Base-by-base conservation (phyloP, 2,113 vertebrate genomes). In the Hemibagrus wyckioides region DNA sequence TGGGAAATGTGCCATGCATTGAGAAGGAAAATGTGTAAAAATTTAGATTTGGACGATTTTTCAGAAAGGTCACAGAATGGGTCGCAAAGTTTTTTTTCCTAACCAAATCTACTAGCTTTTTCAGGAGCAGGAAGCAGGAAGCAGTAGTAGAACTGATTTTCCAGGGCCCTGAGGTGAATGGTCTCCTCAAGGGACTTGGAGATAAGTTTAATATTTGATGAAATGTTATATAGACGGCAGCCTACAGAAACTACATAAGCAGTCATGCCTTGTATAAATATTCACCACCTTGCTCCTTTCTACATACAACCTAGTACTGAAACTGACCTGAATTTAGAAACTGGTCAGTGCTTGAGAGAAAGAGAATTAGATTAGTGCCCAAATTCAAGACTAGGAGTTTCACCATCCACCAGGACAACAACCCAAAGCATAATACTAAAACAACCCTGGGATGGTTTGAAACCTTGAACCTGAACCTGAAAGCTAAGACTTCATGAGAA, bases 401-500 rank as follows among this genome's bases (percentile, higher is more conserved):
- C 1, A 52, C 13, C 11, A 3, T 52, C 13, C 52, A 54, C 13
- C 52, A 15, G 3, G 52, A 54, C 52, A 54, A 54, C 52, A 54
- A 15, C 57, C 1, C 44, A 48, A 48, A 48, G 5, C 44, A 48
- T 48, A 48, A 5, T 48, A 7, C 44, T 8, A 48, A 7, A 25
- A 23, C 23, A 2, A 28, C 23, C 21, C 56, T 57, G 56, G 1
- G 25, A 6, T 25, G 25, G 57, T 8, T 25, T 6, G 23, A 25
- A 61, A 28, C 7, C 21, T 25, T 59, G 23, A 63, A n/a, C 2
- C 10, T 30, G 28, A n/a, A 69, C 57, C 63, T 85, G 63, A 88
- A 88, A 88, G 88, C 61, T 79, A 63, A 86, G 84, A 88, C 79
- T 84, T 86, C 23, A 89, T 59, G 7, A 59, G 57, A 59, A 59